phyloP scores from a whole-genome alignment of 2,888 invertebrate genomes.

The Ectobius pallidus region DNA sequence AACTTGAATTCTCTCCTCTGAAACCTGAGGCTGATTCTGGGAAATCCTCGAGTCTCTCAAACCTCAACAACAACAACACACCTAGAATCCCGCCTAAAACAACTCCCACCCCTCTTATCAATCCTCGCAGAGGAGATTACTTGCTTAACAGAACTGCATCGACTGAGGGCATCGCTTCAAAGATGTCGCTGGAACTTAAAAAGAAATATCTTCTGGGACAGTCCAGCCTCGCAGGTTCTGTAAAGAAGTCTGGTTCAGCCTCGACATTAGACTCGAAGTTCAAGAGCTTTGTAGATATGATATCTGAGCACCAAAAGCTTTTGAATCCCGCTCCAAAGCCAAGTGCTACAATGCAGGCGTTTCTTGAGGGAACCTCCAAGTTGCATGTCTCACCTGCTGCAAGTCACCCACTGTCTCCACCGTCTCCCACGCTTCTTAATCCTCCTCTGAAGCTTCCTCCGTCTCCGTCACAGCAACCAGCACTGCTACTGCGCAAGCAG shows the following conservation, averaged over 20 bases:
- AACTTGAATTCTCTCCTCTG: conserved; percentile 56
- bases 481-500: conserved; percentile 34
- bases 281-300: conserved; percentile 82
- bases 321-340: conserved; percentile 77
- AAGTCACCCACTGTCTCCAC: conserved; percentile 49
- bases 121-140: conserved; percentile 73
- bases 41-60: conserved; percentile 39
- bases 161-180: conserved; percentile 86
- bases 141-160: conserved; percentile 82
- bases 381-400: conserved; percentile 45
- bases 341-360: conserved; percentile 72
- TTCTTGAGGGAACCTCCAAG: conserved; percentile 60
- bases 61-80: conserved; percentile 34
- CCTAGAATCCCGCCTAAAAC: conserved; percentile 48
- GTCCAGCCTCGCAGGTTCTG: conserved; percentile 67
- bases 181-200: conserved; percentile 84
- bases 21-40: conserved; percentile 47
- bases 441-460: conserved; percentile 45
- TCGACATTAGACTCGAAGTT: conserved; percentile 85
- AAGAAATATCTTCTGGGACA: conserved; percentile 83
- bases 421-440: conserved; percentile 50
- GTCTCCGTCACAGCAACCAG: conserved; percentile 36
- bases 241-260: conserved; percentile 82
- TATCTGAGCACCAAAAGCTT: conserved; percentile 87
- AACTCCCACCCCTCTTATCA: conserved; percentile 56